Evolutionary conservation across 2,113 vertebrate species (phyloP).

Genomic region (Rhineura floridana): DNA sequence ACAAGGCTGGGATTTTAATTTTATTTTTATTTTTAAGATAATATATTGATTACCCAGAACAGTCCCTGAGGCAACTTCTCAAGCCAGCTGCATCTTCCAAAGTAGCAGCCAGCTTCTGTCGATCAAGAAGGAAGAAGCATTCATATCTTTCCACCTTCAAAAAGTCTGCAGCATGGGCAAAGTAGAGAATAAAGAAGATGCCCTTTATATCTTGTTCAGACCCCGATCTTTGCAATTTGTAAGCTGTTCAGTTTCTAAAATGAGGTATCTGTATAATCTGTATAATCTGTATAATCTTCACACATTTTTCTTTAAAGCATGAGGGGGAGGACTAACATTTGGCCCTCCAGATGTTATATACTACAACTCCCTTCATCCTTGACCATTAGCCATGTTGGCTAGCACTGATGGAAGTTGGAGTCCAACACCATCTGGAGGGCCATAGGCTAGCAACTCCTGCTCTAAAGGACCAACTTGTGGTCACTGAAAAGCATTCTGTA

Average conservation of each 20-base stretch:
- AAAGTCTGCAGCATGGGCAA: too few species aligned
- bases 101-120: background rate
- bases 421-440: too few species aligned
- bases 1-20: background rate
- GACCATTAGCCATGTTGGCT: too few species aligned
- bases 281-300: background rate
- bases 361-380: too few species aligned
- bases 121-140: accelerated
- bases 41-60: background rate
- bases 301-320: too few species aligned
- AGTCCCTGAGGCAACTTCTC: background rate
- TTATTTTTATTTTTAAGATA: background rate
- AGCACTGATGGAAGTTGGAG: too few species aligned
- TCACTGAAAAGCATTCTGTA: background rate
- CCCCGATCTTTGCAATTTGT: background rate
- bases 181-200: background rate
- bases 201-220: background rate
- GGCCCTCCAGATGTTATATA: too few species aligned
- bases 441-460: too few species aligned
- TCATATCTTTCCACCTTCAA: background rate
- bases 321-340: too few species aligned
- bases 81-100: background rate
- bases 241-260: background rate
- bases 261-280: too few species aligned
- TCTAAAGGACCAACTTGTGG: background rate